phyloP scores from a whole-genome alignment of 2,113 vertebrate genomes.

The Lepus europaeus region DNA sequence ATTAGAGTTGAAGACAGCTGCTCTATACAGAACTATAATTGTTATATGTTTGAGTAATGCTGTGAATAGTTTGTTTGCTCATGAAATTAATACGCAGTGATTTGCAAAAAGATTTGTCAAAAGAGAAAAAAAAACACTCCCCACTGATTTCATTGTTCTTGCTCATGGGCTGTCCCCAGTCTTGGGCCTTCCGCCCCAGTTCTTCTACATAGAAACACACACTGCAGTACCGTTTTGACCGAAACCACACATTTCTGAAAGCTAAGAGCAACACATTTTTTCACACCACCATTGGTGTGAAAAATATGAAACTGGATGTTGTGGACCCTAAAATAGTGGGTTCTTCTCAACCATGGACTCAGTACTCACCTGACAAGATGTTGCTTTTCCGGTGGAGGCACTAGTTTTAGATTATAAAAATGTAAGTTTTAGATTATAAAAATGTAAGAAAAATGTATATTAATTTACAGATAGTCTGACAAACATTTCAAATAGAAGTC shows the following conservation, averaged over 20 bases:
- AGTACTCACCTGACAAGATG: not conserved
- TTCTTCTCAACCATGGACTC: not conserved
- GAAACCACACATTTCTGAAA: constrained; percentile 13
- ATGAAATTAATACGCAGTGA: constrained; percentile 15
- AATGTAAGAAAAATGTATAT: not conserved
- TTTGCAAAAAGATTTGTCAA: constrained; percentile 16
- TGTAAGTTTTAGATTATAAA: constrained; percentile 28
- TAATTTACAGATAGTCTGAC: not conserved
- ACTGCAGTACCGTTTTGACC: not conserved
- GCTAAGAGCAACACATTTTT: not conserved
- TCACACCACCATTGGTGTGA: not conserved
- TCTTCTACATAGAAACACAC: not conserved
- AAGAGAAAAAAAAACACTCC: not conserved
- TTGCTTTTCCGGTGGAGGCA: not conserved
- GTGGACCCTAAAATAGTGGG: not conserved
- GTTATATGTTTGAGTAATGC: not conserved
- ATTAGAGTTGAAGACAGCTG: not conserved
- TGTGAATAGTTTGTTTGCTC: not conserved
- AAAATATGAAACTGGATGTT: not conserved
- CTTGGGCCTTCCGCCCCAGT: not conserved
- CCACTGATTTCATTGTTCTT: not conserved
- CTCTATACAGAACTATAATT: not conserved
- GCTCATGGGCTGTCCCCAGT: not conserved
- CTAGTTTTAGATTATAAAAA: constrained; percentile 52
- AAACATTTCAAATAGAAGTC: constrained; percentile 53